Evolutionary conservation across 2,113 vertebrate species (phyloP).

Genomic region (Formicarius rufipectus): DNA sequence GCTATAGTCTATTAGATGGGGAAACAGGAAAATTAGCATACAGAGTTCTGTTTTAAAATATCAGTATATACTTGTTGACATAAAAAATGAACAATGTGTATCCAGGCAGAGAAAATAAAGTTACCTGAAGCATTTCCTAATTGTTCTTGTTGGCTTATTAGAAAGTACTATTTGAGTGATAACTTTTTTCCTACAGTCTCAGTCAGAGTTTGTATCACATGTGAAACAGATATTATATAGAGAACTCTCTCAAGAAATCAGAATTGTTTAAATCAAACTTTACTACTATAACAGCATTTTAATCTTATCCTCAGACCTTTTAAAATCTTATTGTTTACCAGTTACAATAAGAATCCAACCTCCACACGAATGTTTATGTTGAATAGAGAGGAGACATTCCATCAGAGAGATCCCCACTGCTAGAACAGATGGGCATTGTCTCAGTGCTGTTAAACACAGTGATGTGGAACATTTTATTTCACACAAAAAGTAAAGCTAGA

Average conservation of each 20-base stretch:
- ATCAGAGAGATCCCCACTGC: neutral
- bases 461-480: neutral
- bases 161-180: slow-evolving; percentile 22
- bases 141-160: slow-evolving; percentile 66
- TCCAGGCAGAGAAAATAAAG: slow-evolving; percentile 59
- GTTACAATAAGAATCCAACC: neutral
- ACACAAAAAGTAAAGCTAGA: slow-evolving; percentile 21
- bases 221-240: neutral
- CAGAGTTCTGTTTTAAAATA: slow-evolving; percentile 59
- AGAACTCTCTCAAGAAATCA: neutral
- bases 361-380: neutral
- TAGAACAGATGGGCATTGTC: slow-evolving; percentile 45
- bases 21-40: slow-evolving; percentile 66
- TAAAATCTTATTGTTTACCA: neutral
- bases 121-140: slow-evolving; percentile 64
- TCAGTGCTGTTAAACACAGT: neutral
- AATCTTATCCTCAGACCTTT: slow-evolving; percentile 10
- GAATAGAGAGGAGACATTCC: neutral
- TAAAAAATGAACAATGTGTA: slow-evolving; percentile 53
- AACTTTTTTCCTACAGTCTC: slow-evolving; percentile 3
- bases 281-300: neutral
- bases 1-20: slow-evolving; percentile 41
- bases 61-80: slow-evolving; percentile 49
- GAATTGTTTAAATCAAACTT: slow-evolving; percentile 5
- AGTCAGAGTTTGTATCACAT: neutral